Conservation (phyloP, 2,888 invertebrate species). For the Elegia similella region DNA sequence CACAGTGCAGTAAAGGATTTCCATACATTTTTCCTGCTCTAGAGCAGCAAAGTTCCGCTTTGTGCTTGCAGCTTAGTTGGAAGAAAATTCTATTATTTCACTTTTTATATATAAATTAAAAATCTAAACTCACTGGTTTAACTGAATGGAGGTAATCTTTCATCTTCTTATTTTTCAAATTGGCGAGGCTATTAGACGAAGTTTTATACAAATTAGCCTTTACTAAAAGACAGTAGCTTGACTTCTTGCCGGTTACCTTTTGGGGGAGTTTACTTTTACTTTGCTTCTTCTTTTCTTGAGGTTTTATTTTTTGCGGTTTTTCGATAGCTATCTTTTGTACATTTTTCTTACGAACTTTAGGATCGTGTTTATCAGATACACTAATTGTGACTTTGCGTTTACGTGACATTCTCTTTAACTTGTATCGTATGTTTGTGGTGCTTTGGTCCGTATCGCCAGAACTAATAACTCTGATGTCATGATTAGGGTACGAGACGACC, state of each 20-base stretch:
- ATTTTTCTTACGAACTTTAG: constrained; percentile 22
- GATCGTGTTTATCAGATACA: constrained; percentile 13
- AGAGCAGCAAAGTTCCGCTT: too few relatives aligned
- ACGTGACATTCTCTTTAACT: constrained; percentile 35
- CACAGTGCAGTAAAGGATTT: too few relatives aligned
- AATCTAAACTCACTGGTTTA: constrained; percentile 47
- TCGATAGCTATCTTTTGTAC: background rate
- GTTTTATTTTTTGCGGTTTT: constrained; percentile 22
- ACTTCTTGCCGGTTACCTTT: constrained; percentile 36
- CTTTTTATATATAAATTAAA: background rate
- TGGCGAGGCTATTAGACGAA: constrained; percentile 30
- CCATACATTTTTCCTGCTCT: too few relatives aligned
- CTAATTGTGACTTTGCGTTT: constrained; percentile 26
- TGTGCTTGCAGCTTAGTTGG: too few relatives aligned
- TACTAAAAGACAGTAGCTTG: constrained; percentile 32
- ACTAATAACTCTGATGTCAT: constrained; percentile 33
- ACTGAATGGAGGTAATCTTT: constrained; percentile 32
- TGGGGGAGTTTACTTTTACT: constrained; percentile 38
- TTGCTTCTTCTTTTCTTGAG: constrained; percentile 31
- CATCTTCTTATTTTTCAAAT: constrained; percentile 30
- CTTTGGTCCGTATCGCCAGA: constrained; percentile 41
- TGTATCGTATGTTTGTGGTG: constrained; percentile 28
- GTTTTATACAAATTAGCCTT: constrained; percentile 35
- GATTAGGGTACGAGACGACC: constrained; percentile 32
- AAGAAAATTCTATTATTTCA: too few relatives aligned